Conservation (phyloP, 2,113 vertebrate genomes). For the Heteronetta atricapilla region DNA sequence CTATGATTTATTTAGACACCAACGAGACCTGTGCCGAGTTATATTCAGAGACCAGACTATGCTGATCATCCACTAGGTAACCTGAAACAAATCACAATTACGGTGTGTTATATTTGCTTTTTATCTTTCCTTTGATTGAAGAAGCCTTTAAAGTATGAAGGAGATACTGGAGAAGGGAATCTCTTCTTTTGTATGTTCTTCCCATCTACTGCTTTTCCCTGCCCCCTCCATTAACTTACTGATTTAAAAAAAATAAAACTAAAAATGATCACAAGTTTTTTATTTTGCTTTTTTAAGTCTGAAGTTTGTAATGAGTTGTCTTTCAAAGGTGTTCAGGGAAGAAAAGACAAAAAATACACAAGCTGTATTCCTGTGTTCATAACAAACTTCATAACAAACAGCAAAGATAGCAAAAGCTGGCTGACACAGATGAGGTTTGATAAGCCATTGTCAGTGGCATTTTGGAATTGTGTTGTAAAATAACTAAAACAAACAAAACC, state of each 20-base stretch:
- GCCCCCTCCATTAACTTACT: not conserved
- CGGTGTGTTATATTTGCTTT: not conserved
- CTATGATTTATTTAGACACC: constrained; percentile 83
- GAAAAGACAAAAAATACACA: not conserved
- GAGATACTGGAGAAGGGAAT: not conserved
- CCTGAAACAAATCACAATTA: not conserved
- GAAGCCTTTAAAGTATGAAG: not conserved
- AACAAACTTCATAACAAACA: not conserved
- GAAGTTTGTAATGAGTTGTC: not conserved
- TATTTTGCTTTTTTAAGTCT: not conserved
- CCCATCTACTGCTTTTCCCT: not conserved
- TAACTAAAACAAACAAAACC: not conserved
- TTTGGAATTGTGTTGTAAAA: not conserved
- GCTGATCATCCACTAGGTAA: constrained; percentile 98
- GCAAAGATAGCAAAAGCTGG: not conserved
- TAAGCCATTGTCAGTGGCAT: not conserved
- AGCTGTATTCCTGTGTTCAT: not conserved
- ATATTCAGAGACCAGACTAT: constrained; percentile 97
- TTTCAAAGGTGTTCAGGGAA: not conserved
- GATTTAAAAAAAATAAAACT: not conserved
- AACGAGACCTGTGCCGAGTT: constrained; percentile 89
- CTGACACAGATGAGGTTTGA: not conserved
- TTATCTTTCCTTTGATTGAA: not conserved
- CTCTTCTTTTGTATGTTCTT: not conserved
- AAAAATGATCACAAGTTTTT: not conserved